Evolutionary conservation across 2,113 vertebrate species (phyloP), one percentile per base, ranked within the genome.

Genomic region (Ceyx cyanopectus): DNA sequence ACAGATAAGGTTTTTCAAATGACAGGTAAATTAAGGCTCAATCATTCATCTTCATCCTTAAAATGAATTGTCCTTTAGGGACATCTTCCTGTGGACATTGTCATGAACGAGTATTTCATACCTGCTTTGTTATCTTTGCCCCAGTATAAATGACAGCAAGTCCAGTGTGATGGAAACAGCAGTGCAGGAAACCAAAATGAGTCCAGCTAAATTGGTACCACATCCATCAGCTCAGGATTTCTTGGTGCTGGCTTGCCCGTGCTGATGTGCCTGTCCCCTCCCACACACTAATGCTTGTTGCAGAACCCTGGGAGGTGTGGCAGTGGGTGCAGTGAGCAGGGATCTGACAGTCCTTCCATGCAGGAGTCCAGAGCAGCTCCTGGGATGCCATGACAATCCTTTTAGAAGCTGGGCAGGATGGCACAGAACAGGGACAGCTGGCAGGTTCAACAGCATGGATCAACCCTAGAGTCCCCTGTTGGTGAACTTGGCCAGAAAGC

Each of bases 381-480:
- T 53, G 90, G 90, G 88, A 92, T 76, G 58, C 11, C 2, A 0
- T 85, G 78, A 51, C 66, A 68, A 27, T 69, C 90, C 57, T 93
- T 87, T 75, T 20, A 92, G 75, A 92, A 76, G 58, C 57, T 56
- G 90, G 82, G 68, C 0, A 27, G 29, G 87, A 74, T 93, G 91
- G 87, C 90, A 91, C 43, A 80, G 83, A 92, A 66, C 32, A 58
- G 75, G 90, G 92, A 89, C 95, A 95, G 84, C 94, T 96, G 97
- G 94, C 90, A 95, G 82, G 81, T 79, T 88, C 56, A 60, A 12
- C n/a, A n/a, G 78, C 81, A 88, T 58, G 92, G 96, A 95, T 96
- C 95, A 79, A 91, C 93, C 74, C 67, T 85, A 92, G 83, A 96
- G 93, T 97, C 95, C 97, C 95, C 92, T 93, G 94, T 89, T 74